Conservation (phyloP, 2,888 invertebrate genomes). For the Branchellion lobata region DNA sequence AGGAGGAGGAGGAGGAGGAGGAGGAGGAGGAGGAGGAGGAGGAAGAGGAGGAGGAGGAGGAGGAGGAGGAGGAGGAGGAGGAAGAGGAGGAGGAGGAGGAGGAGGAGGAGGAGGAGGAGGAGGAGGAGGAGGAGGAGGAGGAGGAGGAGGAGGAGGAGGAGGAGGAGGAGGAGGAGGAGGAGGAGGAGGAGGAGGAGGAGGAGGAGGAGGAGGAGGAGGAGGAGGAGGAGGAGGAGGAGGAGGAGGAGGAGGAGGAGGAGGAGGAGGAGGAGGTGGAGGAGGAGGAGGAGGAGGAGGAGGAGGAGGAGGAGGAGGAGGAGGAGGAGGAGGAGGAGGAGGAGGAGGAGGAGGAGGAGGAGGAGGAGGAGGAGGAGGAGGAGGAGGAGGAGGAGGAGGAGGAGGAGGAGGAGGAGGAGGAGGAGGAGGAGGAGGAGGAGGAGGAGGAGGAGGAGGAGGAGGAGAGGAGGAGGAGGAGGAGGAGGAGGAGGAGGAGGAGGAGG, state of each 20-base stretch:
- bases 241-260: background rate
- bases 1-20: background rate
- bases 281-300: background rate
- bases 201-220: no score
- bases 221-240: no score
- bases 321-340: slow-evolving; percentile 70
- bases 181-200: no score
- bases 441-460: no score
- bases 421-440: background rate
- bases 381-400: slow-evolving; percentile 2
- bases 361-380: background rate
- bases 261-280: background rate
- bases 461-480: no score
- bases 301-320: background rate
- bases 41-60: background rate
- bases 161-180: no score
- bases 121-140: slow-evolving; percentile 32
- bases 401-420: slow-evolving; percentile 11
- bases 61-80: background rate
- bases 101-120: background rate
- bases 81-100: background rate
- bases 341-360: slow-evolving; percentile 83
- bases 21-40: background rate
- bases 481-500: no score
- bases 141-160: no score